Conservation (phyloP, 2,888 invertebrate species). For the Xestia sexstrigata region DNA sequence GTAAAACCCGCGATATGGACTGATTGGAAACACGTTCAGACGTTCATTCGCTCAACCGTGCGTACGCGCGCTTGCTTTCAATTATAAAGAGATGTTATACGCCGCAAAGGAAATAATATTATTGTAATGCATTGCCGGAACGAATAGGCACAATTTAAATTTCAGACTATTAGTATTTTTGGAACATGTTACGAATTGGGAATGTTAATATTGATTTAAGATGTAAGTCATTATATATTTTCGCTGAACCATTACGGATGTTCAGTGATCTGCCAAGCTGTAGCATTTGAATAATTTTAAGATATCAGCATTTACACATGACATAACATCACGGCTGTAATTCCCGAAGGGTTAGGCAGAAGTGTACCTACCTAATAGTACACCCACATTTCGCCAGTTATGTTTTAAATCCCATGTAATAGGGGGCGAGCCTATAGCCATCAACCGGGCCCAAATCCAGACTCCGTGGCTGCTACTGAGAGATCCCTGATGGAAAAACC, state of each 20-base stretch:
- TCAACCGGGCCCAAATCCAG: too few relatives aligned
- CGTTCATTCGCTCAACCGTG: slow-evolving; percentile 77
- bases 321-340: too few relatives aligned
- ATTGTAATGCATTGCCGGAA: slow-evolving; percentile 64
- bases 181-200: slow-evolving; percentile 4
- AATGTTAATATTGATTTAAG: slow-evolving; percentile 26
- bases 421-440: too few relatives aligned
- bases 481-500: too few relatives aligned
- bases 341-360: too few relatives aligned
- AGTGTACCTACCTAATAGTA: too few relatives aligned
- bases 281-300: background rate
- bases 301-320: background rate
- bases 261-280: background rate
- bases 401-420: too few relatives aligned
- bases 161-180: slow-evolving; percentile 26
- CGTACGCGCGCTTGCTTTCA: slow-evolving; percentile 84
- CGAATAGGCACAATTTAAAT: slow-evolving; percentile 56
- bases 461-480: too few relatives aligned
- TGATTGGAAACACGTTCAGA: slow-evolving; percentile 88
- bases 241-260: background rate
- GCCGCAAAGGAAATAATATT: slow-evolving; percentile 77
- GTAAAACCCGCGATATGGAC: slow-evolving; percentile 82
- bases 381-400: too few relatives aligned
- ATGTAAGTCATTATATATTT: slow-evolving; percentile 4
- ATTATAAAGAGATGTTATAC: slow-evolving; percentile 83